Percentiles rank a stretch among this genome's conserved stretches.
These are phyloP conservation scores for Odontomyia ornata DNA, from an alignment of 2,888 invertebrate species.

Conservation along the genomic window DNA sequence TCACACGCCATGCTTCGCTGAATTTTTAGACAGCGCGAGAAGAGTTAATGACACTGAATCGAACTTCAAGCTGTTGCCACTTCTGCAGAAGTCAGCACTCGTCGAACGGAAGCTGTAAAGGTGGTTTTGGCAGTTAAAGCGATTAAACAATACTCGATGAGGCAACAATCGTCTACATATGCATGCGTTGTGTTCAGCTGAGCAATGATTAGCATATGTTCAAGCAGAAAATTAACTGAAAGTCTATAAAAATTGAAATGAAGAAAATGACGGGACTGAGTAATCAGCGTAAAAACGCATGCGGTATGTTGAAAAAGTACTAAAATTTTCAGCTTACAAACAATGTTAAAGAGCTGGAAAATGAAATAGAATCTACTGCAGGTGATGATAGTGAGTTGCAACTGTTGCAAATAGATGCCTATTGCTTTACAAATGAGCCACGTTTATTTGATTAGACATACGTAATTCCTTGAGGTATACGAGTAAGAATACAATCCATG, in stretches of 20 bases:
- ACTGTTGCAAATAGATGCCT: too few relatives aligned
- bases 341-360: too few relatives aligned
- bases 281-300: too few relatives aligned
- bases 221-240: constrained; percentile 9
- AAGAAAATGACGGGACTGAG: too few relatives aligned
- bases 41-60: constrained; percentile 3
- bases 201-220: background rate
- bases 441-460: too few relatives aligned
- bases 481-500: too few relatives aligned
- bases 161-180: background rate
- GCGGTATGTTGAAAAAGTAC: too few relatives aligned
- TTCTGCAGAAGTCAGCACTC: background rate
- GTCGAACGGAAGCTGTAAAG: background rate
- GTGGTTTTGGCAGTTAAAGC: background rate
- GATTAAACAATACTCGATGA: background rate
- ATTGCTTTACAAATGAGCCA: too few relatives aligned
- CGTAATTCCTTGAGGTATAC: too few relatives aligned
- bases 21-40: background rate
- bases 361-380: too few relatives aligned
- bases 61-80: background rate
- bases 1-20: background rate
- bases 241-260: background rate
- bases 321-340: too few relatives aligned
- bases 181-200: background rate
- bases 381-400: too few relatives aligned